Evolutionary conservation across 2,797 vertebrate genomes (phyloP), one percentile per base, ranked within the genome.

Genomic region (Setipinna tenuifilis): DNA sequence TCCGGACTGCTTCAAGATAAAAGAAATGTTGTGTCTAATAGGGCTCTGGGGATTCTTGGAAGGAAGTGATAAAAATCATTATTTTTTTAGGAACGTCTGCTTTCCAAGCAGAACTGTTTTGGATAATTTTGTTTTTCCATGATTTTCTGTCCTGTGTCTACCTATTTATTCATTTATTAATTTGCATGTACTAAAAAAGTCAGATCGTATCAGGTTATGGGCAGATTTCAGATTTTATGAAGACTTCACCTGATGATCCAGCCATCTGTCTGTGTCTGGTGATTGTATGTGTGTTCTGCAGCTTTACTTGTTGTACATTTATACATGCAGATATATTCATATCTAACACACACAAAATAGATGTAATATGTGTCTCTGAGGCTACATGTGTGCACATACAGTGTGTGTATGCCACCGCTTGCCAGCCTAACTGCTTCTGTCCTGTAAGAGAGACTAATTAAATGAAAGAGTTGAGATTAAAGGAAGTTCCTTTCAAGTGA

Each of bases 131-230:
- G 28, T 75, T 35, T 75, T 75, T 75, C 14, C 5, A 35, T 75
- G 28, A 35, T 75, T 35, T 75, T 31, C 31, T 23, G 9, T 6
- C 3, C 23, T 31, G 31, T 71, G 12, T 31, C 14, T 65, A 11
- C 9, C 6, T 61, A 89, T 88, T 85, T 85, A 90, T 91, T 91
- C 91, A 89, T 89, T 93, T 91, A 90, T 90, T 92, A 90, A 90
- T 65, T 23, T 23, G 25, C 0, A 25, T 65, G 61, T 9, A 65
- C 25, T 65, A 10, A 2, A 65, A 65, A 0, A 0, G 10, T 7
- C 0, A 25, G 7, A 65, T 65, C n/a, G 10, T 5, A 10, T 71
- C 25, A 31, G 12, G 11, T 71, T 28, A 17, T 71, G 65, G 65
- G 65, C 28, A 31, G 0, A 31, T 59, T 59, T 19, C n/a, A 62